Conservation (phyloP, 2,888 invertebrate species). For the Zaprionus obscuricornis region DNA sequence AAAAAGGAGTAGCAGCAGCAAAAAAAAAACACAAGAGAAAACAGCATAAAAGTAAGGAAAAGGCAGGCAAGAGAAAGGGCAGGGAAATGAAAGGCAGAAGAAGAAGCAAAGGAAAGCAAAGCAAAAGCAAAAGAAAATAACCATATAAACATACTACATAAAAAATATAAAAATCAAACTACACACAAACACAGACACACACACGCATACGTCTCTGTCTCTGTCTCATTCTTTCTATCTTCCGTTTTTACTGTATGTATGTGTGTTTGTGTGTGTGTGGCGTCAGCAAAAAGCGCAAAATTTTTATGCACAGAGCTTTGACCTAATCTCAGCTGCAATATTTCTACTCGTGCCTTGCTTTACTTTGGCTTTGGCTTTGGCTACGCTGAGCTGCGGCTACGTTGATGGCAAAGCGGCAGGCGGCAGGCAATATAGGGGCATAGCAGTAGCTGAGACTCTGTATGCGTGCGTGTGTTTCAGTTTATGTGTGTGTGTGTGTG, state of each 20-base stretch:
- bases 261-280: slow-evolving; percentile 32
- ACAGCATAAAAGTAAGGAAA: neutral
- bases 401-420: slow-evolving; percentile 28
- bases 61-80: too few species aligned
- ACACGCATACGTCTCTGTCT: too few species aligned
- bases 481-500: slow-evolving; percentile 1
- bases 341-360: slow-evolving; percentile 67
- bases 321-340: slow-evolving; percentile 78
- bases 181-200: too few species aligned
- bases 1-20: slow-evolving; percentile 17
- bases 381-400: too few species aligned
- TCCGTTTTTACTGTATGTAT: neutral
- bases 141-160: neutral
- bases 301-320: slow-evolving; percentile 77
- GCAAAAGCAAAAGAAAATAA: neutral
- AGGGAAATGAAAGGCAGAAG: too few species aligned
- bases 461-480: neutral
- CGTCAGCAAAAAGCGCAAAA: slow-evolving; percentile 56
- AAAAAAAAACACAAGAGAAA: neutral
- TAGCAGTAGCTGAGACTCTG: too few species aligned
- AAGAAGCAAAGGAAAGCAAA: too few species aligned
- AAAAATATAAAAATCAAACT: slow-evolving; percentile 18
- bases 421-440: slow-evolving; percentile 2
- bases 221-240: slow-evolving; percentile 2
- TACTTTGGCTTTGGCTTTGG: slow-evolving; percentile 38